These are phyloP conservation scores for Pangasianodon gigas DNA, from an alignment of 2,113 vertebrate genomes.

Conservation along the genomic window DNA sequence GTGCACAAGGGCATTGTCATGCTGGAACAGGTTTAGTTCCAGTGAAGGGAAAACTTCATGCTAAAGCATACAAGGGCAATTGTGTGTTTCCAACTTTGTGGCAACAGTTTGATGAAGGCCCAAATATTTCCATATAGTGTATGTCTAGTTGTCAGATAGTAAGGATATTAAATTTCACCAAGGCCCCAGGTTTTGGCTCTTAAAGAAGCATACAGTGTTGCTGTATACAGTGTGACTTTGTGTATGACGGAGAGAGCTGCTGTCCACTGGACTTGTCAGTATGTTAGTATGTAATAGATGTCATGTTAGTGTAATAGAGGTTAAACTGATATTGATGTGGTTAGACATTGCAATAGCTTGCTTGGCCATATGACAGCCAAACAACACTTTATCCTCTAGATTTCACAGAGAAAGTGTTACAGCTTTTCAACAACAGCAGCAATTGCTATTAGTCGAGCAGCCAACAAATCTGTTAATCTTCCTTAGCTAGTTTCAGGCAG, in stretches of 20 bases:
- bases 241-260: too few relatives aligned
- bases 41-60: too few relatives aligned
- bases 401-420: not conserved
- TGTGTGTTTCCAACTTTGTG: not conserved
- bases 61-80: too few relatives aligned
- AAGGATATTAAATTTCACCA: not conserved
- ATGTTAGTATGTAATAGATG: not conserved
- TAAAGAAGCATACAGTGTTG: not conserved
- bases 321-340: not conserved
- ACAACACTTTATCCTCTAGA: not conserved
- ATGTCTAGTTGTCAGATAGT: not conserved
- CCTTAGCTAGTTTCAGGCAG: slow-evolving; percentile 19
- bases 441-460: slow-evolving; percentile 12
- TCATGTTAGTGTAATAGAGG: slow-evolving; percentile 1
- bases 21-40: too few relatives aligned
- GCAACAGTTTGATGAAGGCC: not conserved
- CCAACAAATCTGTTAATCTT: slow-evolving; percentile 33
- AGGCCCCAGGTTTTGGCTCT: not conserved
- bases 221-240: not conserved
- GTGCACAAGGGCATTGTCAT: too few relatives aligned
- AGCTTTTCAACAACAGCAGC: slow-evolving; percentile 27
- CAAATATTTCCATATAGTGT: not conserved
- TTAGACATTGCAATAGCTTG: slow-evolving; percentile 12
- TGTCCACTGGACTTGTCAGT: not conserved
- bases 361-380: not conserved